phyloP scores from a whole-genome alignment of 2,113 vertebrate genomes.

The Engystomops pustulosus region DNA sequence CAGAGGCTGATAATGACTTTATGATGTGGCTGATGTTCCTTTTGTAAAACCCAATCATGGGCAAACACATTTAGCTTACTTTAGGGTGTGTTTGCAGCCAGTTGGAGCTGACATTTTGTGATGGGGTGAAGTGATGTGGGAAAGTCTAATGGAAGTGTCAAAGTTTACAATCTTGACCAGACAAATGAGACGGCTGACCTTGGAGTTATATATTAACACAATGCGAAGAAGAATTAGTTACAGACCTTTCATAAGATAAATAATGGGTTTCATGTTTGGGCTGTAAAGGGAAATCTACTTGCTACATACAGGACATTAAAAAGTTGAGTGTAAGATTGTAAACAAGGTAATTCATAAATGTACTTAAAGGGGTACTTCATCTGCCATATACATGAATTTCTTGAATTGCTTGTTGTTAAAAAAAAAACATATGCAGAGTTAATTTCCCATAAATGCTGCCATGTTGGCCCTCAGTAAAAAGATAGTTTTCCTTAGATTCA shows the following conservation, averaged over 20 bases:
- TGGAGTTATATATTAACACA: slow-evolving; percentile 28
- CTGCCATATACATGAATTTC: no score
- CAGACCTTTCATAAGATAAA: not conserved
- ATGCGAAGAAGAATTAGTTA: slow-evolving; percentile 17
- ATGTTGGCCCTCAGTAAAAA: no score
- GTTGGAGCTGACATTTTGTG: slow-evolving; percentile 15
- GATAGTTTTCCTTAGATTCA: no score
- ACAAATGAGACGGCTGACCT: slow-evolving; percentile 40
- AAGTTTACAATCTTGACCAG: slow-evolving; percentile 30
- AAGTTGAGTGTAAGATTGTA: no score
- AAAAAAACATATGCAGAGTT: no score
- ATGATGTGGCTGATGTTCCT: slow-evolving; percentile 22
- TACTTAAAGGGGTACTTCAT: no score
- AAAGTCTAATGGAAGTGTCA: slow-evolving; percentile 25
- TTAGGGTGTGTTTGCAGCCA: not conserved
- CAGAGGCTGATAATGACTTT: slow-evolving; percentile 15
- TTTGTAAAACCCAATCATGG: not conserved
- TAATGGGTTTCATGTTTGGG: not conserved
- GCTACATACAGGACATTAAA: no score
- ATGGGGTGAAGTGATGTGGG: slow-evolving; percentile 28
- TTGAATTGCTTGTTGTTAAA: no score
- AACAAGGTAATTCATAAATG: no score
- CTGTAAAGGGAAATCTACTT: not conserved
- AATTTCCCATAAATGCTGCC: no score
- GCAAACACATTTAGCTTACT: not conserved